Evolutionary conservation across 2,888 invertebrate species (phyloP).

Genomic region (Dolichopus griseipennis): DNA sequence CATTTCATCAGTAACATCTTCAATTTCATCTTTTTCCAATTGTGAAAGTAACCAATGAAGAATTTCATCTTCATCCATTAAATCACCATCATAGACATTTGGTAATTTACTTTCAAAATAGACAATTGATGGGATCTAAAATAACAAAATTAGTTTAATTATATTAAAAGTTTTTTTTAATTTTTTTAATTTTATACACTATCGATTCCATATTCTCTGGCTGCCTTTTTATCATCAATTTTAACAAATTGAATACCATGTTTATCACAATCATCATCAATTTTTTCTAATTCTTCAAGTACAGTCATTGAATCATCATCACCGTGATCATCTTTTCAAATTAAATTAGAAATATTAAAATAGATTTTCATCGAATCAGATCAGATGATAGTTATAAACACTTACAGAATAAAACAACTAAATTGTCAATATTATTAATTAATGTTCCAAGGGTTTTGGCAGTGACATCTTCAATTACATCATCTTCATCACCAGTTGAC

Average conservation of each 20-base stretch:
- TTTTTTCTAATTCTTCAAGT: conserved; percentile 78
- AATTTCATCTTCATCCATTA: conserved; percentile 81
- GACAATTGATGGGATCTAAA: conserved; percentile 67
- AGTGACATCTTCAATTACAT: conserved; percentile 90
- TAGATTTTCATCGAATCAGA: no score
- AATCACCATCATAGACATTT: conserved; percentile 84
- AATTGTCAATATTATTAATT: conserved; percentile 80
- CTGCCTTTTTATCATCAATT: conserved; percentile 78
- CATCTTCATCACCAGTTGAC: conserved; percentile 87
- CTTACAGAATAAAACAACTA: conserved; percentile 89
- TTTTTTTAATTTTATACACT: conserved; percentile 32
- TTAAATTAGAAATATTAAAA: conserved; percentile 12
- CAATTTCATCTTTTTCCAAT: conserved; percentile 85
- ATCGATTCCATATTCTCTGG: conserved; percentile 78
- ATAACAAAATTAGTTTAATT: not conserved
- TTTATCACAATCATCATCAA: conserved; percentile 87
- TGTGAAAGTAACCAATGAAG: conserved; percentile 81
- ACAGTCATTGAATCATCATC: conserved; percentile 82
- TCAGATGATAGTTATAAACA: conserved; percentile 29
- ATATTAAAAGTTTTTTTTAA: not conserved
- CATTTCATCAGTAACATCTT: conserved; percentile 92
- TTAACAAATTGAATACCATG: conserved; percentile 90
- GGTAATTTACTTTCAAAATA: conserved; percentile 92
- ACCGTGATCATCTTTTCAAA: conserved; percentile 71
- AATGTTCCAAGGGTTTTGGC: conserved; percentile 78